Percentiles rank a stretch among this genome's conserved stretches.
phyloP scores from a whole-genome alignment of 2,797 vertebrate species.

The Melanotaenia pygmaea region DNA sequence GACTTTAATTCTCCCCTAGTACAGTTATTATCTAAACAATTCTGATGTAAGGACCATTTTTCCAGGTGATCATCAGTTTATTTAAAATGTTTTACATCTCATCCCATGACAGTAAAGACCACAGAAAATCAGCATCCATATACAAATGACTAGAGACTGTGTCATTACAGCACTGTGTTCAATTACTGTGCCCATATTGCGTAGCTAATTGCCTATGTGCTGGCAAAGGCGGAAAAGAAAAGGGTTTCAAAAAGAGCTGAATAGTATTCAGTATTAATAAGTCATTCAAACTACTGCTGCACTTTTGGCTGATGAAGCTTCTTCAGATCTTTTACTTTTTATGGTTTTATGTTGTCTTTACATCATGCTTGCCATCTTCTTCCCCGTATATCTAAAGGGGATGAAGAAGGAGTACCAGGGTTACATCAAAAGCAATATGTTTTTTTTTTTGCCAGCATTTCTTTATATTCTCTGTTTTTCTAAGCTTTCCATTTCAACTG shows the following conservation, averaged over 20 bases:
- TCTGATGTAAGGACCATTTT: constrained; percentile 33
- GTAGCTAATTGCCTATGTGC: constrained; percentile 60
- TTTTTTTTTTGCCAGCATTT: constrained; percentile 46
- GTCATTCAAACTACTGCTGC: constrained; percentile 4
- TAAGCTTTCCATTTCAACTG: constrained; percentile 55
- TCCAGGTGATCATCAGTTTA: constrained; percentile 33
- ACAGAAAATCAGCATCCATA: constrained; percentile 55
- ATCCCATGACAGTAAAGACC: constrained; percentile 46
- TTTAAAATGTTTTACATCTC: constrained; percentile 34
- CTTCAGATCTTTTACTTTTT: background rate
- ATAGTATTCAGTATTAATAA: constrained; percentile 28
- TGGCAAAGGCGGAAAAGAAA: constrained; percentile 32
- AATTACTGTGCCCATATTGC: constrained; percentile 63
- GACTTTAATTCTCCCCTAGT: constrained; percentile 6
- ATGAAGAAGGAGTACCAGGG: constrained; percentile 25
- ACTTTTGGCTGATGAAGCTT: background rate
- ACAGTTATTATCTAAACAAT: constrained; percentile 16
- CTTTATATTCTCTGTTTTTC: constrained; percentile 41
- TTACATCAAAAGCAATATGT: constrained; percentile 29
- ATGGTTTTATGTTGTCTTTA: background rate
- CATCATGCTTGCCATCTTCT: constrained; percentile 18
- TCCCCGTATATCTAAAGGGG: constrained; percentile 10
- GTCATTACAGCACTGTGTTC: constrained; percentile 54
- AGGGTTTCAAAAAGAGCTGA: constrained; percentile 14
- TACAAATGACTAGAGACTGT: constrained; percentile 39